Evolutionary conservation across 2,797 vertebrate genomes (phyloP).

Genomic region (Sebastes diploproa): DNA sequence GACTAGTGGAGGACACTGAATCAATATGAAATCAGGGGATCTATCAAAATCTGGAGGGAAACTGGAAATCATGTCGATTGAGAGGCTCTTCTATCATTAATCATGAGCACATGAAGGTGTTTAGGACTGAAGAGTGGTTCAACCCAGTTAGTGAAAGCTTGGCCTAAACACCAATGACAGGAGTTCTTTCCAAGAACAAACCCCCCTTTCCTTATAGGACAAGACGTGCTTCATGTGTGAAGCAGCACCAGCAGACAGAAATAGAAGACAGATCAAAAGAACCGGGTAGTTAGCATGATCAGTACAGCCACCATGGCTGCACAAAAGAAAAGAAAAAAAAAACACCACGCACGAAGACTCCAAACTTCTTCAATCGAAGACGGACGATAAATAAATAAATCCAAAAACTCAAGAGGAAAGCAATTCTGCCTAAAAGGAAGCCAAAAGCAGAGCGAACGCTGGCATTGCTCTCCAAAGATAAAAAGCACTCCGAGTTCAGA

Average conservation of each 20-base stretch:
- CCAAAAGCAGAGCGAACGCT: constrained; percentile 15
- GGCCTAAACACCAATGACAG: neutral
- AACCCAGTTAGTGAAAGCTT: neutral
- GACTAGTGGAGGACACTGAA: neutral
- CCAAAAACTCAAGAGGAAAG: constrained; percentile 30
- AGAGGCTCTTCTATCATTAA: neutral
- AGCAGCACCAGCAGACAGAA: constrained; percentile 7
- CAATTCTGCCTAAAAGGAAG: constrained; percentile 34
- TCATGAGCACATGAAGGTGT: neutral
- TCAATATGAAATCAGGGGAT: neutral
- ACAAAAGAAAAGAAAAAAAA: constrained; percentile 13
- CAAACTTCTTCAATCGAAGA: constrained; percentile 34
- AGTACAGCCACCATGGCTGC: neutral
- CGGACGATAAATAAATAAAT: constrained; percentile 22
- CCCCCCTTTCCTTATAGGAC: neutral
- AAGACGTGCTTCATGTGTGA: neutral
- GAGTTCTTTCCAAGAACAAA: constrained; percentile 2
- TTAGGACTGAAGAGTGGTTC: neutral
- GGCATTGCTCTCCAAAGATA: constrained; percentile 20
- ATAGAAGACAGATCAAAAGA: constrained; percentile 27
- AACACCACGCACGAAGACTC: neutral
- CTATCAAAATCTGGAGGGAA: neutral
- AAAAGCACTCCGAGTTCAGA: constrained; percentile 24
- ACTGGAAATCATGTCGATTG: neutral
- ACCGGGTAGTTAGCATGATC: constrained; percentile 27